Evolutionary conservation across 2,113 vertebrate genomes (phyloP), one percentile per base, ranked within the genome.

Genomic region (Acrocephalus arundinaceus): DNA sequence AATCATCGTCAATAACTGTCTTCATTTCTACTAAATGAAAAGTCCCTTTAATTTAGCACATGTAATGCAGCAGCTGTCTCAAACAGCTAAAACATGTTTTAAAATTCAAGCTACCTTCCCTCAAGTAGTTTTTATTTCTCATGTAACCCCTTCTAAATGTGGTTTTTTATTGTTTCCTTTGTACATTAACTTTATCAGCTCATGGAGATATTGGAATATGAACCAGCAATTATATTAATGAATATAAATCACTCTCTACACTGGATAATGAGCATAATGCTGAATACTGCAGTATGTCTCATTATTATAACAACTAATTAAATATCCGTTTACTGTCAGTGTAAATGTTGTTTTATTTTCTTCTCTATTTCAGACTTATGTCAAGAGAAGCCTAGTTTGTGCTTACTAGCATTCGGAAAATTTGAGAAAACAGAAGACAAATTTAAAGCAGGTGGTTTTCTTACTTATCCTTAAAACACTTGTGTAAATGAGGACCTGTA

Each of bases 251-350:
- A 87, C 81, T 84, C 57, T 57, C 45, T 89, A 16, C 24, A 58
- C 24, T 30, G 61, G 61, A 85, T 94, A 95, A 95, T 76, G 76
- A 90, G 14, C 79, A 84, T 77, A 88, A 70, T 54, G 82, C 74
- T 88, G 65, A 86, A 66, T 85, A 28, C 23, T 62, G 4, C n/a
- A 70, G 25, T 59, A 49, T 86, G 33, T 22, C 28, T 91, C 35
- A 87, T 62, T 72, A 67, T 89, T 90, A 88, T 51, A 80, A 59
- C 16, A 63, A 85, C 90, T 87, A 30, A 95, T 85, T 83, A 94
- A 90, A 82, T 80, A 85, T 13, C n/a, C 31, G 61, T 87, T 95
- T 72, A 92, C 70, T 72, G 63, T 51, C 62, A 49, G 21, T 35
- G 15, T 52, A 92, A 80, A 77, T 51, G 13, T 84, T 68, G 45